Evolutionary conservation across 2,797 vertebrate species (phyloP).

Genomic region (Rhinichthys osculus): DNA sequence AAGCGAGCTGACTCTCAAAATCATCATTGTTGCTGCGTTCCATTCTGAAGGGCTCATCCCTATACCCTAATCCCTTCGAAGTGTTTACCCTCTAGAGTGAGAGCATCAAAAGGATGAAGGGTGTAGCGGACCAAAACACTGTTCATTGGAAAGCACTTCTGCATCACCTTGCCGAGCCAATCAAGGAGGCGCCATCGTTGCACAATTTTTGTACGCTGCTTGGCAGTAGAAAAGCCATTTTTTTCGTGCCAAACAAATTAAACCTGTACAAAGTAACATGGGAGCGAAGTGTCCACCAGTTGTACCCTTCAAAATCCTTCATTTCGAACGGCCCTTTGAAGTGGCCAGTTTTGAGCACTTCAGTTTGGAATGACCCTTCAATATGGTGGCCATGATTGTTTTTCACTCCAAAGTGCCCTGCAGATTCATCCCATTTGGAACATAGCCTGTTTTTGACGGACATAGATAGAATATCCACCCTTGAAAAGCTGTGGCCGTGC

Average conservation of each 20-base stretch:
- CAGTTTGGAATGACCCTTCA: background rate
- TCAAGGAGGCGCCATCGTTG: background rate
- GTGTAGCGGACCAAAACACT: background rate
- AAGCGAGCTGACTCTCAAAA: background rate
- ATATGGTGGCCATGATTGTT: background rate
- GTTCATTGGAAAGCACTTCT: background rate
- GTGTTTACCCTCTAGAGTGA: background rate
- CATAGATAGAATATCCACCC: background rate
- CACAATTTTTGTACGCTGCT: too few species aligned
- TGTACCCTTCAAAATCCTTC: background rate
- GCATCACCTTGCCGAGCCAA: background rate
- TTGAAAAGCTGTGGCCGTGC: background rate
- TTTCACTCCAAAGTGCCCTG: background rate
- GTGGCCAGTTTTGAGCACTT: background rate
- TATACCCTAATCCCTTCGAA: background rate
- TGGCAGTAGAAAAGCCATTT: too few species aligned
- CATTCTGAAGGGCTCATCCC: background rate
- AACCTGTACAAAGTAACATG: background rate
- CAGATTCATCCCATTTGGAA: background rate
- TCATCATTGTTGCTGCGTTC: background rate
- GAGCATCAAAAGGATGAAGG: background rate
- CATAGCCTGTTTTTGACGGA: background rate
- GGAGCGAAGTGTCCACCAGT: background rate
- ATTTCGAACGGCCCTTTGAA: background rate
- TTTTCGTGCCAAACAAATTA: background rate